Conservation (phyloP, 2,888 invertebrate species). For the Agonopterix arenella region DNA sequence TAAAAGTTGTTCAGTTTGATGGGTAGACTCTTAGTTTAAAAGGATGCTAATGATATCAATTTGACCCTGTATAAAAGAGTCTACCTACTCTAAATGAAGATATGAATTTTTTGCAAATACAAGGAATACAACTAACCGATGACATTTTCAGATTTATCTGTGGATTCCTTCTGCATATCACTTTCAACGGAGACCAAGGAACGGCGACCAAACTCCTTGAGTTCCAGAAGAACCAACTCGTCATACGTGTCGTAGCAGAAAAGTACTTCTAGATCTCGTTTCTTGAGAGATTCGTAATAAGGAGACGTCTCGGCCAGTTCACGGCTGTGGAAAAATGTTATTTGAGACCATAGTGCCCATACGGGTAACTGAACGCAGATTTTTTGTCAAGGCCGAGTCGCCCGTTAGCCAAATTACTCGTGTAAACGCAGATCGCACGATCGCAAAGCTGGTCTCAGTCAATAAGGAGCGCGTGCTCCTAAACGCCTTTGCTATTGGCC, state of each 20-base stretch:
- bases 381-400: too few species aligned
- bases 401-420: too few species aligned
- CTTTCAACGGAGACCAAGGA: constrained; percentile 93
- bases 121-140: constrained; percentile 62
- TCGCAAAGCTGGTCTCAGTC: too few species aligned
- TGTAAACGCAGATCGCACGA: too few species aligned
- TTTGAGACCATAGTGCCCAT: neutral
- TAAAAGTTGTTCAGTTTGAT: too few species aligned
- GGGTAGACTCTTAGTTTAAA: too few species aligned
- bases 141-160: constrained; percentile 73
- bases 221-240: constrained; percentile 93
- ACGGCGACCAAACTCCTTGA: constrained; percentile 87
- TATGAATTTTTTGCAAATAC: neutral
- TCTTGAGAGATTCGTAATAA: constrained; percentile 94
- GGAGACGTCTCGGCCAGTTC: constrained; percentile 95
- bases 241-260: constrained; percentile 99
- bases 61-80: too few species aligned
- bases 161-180: constrained; percentile 88
- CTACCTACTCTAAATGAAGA: too few species aligned
- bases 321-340: constrained; percentile 78
- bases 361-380: too few species aligned
- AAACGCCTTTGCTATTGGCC: too few species aligned
- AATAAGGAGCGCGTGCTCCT: too few species aligned
- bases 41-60: too few species aligned
- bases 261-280: constrained; percentile 91